Evolutionary conservation across 2,113 vertebrate species (phyloP).

Genomic region (Caranx ignobilis): DNA sequence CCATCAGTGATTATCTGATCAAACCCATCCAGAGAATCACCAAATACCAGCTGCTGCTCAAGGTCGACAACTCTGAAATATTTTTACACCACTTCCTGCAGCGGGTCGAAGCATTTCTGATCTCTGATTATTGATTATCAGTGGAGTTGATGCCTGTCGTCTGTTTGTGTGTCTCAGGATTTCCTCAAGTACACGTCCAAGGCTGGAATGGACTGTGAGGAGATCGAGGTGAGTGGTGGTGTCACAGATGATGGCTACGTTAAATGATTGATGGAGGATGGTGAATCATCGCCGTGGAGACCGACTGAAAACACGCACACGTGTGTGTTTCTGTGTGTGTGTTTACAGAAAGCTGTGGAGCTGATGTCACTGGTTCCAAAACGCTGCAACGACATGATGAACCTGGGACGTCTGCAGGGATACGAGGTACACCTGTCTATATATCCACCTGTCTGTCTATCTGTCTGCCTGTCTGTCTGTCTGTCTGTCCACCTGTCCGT

Average conservation of each 20-base stretch:
- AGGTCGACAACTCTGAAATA: constrained; percentile 81
- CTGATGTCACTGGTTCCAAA: constrained; percentile 99
- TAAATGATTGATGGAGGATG: constrained; percentile 8
- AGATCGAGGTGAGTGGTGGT: constrained; percentile 87
- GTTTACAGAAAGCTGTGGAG: constrained; percentile 88
- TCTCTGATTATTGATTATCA: background rate
- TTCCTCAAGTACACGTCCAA: constrained; percentile 96
- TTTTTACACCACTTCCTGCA: too few relatives aligned
- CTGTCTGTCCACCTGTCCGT: background rate
- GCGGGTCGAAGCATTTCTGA: background rate
- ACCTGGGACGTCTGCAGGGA: constrained; percentile 95
- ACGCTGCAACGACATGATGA: constrained; percentile 99
- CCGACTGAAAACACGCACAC: background rate
- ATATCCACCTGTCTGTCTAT: background rate
- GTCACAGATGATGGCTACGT: background rate
- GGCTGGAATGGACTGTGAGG: constrained; percentile 93
- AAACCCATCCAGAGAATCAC: constrained; percentile 99
- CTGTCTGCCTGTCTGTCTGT: background rate
- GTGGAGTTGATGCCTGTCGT: too few relatives aligned
- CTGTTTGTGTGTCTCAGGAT: constrained; percentile 83
- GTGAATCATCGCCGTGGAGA: constrained; percentile 22
- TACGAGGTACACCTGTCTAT: constrained; percentile 88
- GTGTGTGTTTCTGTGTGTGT: background rate
- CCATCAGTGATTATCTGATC: constrained; percentile 96
- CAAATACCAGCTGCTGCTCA: constrained; percentile 97